These are phyloP conservation scores for Callocephalon fimbriatum DNA, from an alignment of 2,113 vertebrate species.

Conservation along the genomic window DNA sequence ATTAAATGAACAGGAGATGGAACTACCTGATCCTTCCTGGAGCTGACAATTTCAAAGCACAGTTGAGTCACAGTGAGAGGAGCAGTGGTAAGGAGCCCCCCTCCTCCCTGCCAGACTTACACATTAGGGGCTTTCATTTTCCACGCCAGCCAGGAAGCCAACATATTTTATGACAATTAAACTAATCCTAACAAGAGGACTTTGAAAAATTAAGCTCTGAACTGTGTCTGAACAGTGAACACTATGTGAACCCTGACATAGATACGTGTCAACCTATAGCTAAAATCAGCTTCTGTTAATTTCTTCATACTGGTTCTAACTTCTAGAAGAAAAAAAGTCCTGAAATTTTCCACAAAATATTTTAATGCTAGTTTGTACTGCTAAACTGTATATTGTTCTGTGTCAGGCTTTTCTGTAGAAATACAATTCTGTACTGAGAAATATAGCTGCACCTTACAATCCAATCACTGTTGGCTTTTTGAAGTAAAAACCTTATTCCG, in stretches of 20 bases:
- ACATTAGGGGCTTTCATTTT: slow-evolving; percentile 14
- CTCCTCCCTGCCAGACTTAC: not conserved
- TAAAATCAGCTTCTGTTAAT: not conserved
- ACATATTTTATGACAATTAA: not conserved
- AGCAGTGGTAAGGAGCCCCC: not conserved
- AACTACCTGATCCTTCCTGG: not conserved
- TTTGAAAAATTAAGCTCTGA: not conserved
- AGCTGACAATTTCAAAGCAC: not conserved
- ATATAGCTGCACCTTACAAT: not conserved
- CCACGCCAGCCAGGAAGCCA: not conserved
- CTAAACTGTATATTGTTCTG: not conserved
- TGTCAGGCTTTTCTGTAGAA: not conserved
- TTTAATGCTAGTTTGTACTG: not conserved
- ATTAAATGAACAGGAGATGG: not conserved
- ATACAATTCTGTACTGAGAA: not conserved
- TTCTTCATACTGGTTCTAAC: not conserved
- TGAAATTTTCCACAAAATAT: not conserved
- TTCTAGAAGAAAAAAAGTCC: not conserved
- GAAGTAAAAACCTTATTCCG: not conserved
- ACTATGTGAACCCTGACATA: not conserved
- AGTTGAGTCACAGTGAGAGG: not conserved
- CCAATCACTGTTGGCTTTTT: not conserved
- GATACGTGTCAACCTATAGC: not conserved
- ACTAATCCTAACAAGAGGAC: not conserved
- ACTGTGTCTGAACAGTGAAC: not conserved